These are phyloP conservation scores for Myrmecobius fasciatus DNA, from an alignment of 2,113 vertebrate species.

Conservation along the genomic window DNA sequence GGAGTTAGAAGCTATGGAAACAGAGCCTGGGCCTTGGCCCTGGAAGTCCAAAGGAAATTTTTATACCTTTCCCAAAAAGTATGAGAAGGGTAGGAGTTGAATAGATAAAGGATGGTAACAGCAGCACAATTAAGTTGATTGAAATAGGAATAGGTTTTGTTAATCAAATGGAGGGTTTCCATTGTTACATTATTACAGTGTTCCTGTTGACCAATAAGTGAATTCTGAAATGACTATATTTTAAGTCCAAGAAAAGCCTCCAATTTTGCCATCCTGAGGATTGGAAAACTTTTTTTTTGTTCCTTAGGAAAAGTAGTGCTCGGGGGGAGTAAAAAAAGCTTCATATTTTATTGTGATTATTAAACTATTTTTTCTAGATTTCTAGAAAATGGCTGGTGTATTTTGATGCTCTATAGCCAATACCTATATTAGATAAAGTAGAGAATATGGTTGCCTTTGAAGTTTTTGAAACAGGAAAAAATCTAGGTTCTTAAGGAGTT, in stretches of 20 bases:
- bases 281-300: not conserved
- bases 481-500: not conserved
- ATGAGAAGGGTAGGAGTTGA: not conserved
- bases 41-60: not conserved
- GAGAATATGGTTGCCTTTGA: not conserved
- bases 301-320: not conserved
- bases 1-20: not conserved
- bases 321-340: not conserved
- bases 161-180: not conserved
- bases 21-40: not conserved
- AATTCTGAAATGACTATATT: not conserved
- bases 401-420: not conserved
- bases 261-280: not conserved
- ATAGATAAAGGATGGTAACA: not conserved
- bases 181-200: not conserved
- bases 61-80: not conserved
- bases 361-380: not conserved
- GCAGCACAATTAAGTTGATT: not conserved
- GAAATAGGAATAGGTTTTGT: not conserved
- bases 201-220: not conserved
- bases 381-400: not conserved
- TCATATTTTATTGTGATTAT: not conserved
- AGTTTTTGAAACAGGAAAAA: constrained; percentile 21
- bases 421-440: not conserved
- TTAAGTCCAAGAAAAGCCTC: not conserved